A percentile compares a stretch with the other conserved stretches of the same genome.
Evolutionary conservation across 2,113 vertebrate genomes (phyloP).

Genomic region (Noctilio leporinus): DNA sequence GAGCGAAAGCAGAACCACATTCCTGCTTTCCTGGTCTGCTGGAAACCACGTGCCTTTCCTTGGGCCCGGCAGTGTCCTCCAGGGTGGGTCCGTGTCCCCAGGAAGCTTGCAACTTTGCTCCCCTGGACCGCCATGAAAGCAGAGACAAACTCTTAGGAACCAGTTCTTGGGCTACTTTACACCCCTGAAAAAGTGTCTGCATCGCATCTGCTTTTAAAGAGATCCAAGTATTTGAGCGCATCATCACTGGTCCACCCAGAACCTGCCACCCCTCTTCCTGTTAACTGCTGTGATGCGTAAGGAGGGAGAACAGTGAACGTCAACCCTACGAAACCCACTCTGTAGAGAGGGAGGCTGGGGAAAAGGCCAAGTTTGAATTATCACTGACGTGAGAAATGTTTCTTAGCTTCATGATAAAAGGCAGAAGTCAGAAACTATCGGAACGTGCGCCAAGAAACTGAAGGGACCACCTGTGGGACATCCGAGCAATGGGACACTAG

Average conservation of each 20-base stretch:
- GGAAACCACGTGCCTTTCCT: conserved; percentile 84
- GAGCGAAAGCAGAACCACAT: neutral
- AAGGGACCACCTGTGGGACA: neutral
- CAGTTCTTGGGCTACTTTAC: conserved; percentile 71
- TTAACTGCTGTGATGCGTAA: neutral
- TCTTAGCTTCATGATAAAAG: neutral
- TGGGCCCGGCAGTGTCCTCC: conserved; percentile 84
- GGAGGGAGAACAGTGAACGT: neutral
- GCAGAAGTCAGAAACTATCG: neutral
- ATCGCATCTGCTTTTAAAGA: conserved; percentile 63
- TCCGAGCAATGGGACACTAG: neutral
- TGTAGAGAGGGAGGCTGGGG: neutral
- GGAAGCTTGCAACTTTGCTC: conserved; percentile 80
- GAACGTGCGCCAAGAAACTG: neutral
- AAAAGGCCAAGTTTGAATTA: neutral
- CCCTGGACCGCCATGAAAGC: conserved; percentile 88
- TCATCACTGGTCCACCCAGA: conserved; percentile 40
- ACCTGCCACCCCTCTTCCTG: neutral
- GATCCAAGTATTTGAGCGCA: neutral
- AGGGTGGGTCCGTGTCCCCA: conserved; percentile 78
- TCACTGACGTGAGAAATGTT: neutral
- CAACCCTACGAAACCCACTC: neutral
- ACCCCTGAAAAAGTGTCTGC: conserved; percentile 65
- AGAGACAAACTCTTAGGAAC: conserved; percentile 88
- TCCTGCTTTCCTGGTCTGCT: conserved; percentile 85